These are phyloP conservation scores for Thryonomys swinderianus DNA, from an alignment of 2,113 vertebrate species.

Conservation along the genomic window DNA sequence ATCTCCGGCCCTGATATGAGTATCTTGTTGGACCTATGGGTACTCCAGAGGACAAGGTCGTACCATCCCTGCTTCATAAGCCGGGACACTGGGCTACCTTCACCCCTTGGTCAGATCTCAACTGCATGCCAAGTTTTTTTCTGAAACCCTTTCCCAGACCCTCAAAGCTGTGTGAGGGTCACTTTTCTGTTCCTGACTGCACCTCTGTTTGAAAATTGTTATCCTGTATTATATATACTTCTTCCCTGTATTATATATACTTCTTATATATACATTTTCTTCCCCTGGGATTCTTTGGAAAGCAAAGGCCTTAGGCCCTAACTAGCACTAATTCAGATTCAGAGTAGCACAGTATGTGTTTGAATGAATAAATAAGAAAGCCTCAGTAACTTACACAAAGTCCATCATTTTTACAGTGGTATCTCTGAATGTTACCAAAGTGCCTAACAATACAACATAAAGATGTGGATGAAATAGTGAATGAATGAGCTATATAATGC, in stretches of 20 bases:
- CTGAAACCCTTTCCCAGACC: background rate
- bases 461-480: background rate
- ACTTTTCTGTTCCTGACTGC: background rate
- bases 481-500: background rate
- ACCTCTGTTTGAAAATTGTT: background rate
- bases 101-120: background rate
- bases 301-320: background rate
- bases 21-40: background rate
- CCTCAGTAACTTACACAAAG: slow-evolving; percentile 3
- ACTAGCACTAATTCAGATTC: background rate
- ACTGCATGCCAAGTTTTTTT: background rate
- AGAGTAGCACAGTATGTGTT: background rate
- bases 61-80: background rate
- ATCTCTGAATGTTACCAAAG: background rate
- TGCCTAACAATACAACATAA: background rate
- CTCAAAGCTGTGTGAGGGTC: background rate
- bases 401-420: background rate
- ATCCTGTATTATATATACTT: background rate
- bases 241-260: background rate
- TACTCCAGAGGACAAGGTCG: background rate
- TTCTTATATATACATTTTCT: background rate
- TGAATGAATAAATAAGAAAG: slow-evolving; percentile 9
- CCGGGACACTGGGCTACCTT: background rate
- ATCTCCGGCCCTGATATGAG: too few relatives aligned
- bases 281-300: background rate